These are phyloP conservation scores for Harpalus rufipes DNA, from an alignment of 2,888 invertebrate species.

Conservation along the genomic window DNA sequence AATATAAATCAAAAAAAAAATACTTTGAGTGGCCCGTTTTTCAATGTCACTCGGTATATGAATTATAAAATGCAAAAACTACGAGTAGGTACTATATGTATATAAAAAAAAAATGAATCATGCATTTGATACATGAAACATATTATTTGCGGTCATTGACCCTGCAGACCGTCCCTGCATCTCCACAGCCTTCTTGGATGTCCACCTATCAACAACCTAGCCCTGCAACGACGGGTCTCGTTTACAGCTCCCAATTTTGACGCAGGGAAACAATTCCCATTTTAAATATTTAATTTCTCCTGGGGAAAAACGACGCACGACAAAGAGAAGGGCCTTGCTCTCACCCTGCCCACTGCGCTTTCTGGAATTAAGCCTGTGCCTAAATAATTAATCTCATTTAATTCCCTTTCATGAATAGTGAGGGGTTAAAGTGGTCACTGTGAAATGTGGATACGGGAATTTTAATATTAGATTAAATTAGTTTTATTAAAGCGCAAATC, in stretches of 20 bases:
- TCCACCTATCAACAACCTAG: conserved; percentile 11
- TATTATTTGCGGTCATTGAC: not conserved
- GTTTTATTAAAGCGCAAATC: conserved; percentile 42
- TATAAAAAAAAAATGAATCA: too few relatives aligned
- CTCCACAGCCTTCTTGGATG: conserved; percentile 10
- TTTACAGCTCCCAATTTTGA: conserved; percentile 29
- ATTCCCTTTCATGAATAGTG: conserved; percentile 62
- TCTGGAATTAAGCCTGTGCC: conserved; percentile 44
- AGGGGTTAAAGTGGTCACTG: conserved; percentile 57
- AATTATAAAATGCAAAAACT: too few relatives aligned
- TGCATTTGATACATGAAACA: too few relatives aligned
- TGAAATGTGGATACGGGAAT: conserved; percentile 43
- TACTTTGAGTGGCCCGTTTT: too few relatives aligned
- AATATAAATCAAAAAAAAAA: too few relatives aligned
- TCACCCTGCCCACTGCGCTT: not conserved
- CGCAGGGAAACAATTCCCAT: conserved; percentile 59
- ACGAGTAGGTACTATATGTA: too few relatives aligned
- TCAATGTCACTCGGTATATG: too few relatives aligned
- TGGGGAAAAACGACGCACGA: conserved; percentile 41
- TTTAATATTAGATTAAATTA: conserved; percentile 58
- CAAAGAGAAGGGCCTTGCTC: conserved; percentile 16
- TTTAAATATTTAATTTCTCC: conserved; percentile 64
- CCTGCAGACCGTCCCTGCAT: not conserved
- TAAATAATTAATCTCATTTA: conserved; percentile 65
- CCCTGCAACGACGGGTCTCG: not conserved